Conservation (phyloP, 2,888 invertebrate species). For the Phalera bucephala region DNA sequence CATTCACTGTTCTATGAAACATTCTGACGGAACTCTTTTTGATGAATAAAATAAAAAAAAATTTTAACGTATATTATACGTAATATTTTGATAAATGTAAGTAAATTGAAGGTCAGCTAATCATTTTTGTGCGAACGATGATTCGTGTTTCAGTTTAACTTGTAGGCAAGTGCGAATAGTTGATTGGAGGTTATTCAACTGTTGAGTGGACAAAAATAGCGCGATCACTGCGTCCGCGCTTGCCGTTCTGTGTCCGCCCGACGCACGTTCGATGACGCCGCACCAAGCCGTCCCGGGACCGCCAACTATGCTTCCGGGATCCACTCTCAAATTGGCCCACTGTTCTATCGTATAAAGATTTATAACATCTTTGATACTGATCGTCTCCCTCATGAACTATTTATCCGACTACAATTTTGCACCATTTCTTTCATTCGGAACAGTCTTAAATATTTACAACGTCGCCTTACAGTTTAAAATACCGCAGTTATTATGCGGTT, state of each 20-base stretch:
- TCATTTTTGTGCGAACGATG: conserved; percentile 36
- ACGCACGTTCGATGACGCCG: conserved; percentile 39
- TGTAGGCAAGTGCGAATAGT: conserved; percentile 78
- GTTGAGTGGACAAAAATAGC: conserved; percentile 76
- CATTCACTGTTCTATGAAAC: too few relatives aligned
- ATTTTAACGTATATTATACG: too few relatives aligned
- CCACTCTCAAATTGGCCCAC: conserved; percentile 45
- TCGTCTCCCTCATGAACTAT: neutral
- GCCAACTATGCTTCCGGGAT: conserved; percentile 65
- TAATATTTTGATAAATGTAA: too few relatives aligned
- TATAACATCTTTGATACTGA: conserved; percentile 6
- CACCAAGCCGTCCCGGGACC: conserved; percentile 42
- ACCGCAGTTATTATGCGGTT: conserved; percentile 7
- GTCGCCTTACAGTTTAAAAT: conserved; percentile 1
- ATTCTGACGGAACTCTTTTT: too few relatives aligned
- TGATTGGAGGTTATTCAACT: conserved; percentile 83
- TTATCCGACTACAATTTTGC: too few relatives aligned
- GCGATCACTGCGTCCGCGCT: conserved; percentile 60
- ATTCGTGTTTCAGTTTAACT: conserved; percentile 47
- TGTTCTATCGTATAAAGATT: conserved; percentile 28
- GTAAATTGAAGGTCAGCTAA: conserved; percentile 37
- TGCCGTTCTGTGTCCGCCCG: conserved; percentile 43
- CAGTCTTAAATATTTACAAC: neutral
- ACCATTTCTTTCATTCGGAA: neutral
- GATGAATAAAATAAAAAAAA: too few relatives aligned